Conservation (phyloP, 2,797 vertebrate species). For the Emydoidea blandingii region DNA sequence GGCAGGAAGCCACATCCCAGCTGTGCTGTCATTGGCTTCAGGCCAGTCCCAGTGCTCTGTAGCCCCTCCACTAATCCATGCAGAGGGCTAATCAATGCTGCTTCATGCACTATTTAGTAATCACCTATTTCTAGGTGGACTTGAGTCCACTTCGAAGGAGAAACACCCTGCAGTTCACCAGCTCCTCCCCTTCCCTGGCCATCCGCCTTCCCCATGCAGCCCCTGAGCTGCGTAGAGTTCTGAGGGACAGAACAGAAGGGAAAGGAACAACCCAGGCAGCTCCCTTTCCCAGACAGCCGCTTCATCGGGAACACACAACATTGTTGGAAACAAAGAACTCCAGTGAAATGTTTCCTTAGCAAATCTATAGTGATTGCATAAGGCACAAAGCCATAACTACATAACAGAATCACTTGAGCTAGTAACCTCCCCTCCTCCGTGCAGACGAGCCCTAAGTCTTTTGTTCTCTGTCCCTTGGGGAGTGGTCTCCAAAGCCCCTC, state of each 20-base stretch:
- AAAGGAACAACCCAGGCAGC: not conserved
- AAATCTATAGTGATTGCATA: not conserved
- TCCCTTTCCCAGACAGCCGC: not conserved
- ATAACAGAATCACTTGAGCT: no score
- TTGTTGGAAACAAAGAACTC: not conserved
- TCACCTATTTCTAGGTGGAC: not conserved
- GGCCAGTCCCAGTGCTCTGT: not conserved
- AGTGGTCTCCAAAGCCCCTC: not conserved
- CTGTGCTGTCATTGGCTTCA: not conserved
- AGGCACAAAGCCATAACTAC: not conserved
- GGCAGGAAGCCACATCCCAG: not conserved
- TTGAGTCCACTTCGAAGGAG: not conserved
- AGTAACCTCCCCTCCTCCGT: no score
- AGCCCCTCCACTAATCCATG: not conserved
- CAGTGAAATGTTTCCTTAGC: not conserved
- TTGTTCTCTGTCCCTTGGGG: not conserved
- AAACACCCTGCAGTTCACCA: not conserved
- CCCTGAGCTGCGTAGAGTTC: not conserved
- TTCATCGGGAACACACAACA: not conserved
- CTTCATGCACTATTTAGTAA: not conserved
- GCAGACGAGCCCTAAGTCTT: not conserved
- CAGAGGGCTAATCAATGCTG: not conserved
- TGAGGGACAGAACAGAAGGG: not conserved
- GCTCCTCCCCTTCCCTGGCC: not conserved
- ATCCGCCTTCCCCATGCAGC: not conserved